Evolutionary conservation across 2,113 vertebrate species (phyloP), one percentile per base, ranked within the genome.

Genomic region (Anguilla japonica): DNA sequence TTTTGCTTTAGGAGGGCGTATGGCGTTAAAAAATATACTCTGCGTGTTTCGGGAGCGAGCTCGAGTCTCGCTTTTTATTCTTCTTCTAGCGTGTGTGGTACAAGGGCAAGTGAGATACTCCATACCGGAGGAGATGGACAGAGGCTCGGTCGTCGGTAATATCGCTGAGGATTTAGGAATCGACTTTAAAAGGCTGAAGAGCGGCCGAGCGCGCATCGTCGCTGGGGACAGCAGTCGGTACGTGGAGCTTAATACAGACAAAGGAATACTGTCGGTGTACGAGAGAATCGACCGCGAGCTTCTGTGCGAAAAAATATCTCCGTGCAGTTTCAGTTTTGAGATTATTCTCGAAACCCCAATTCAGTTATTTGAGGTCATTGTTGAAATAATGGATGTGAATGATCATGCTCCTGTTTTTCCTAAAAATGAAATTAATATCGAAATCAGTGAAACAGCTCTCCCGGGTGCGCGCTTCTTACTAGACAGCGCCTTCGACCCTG

Each of bases 291-390:
- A 92, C 89, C 11, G 91, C 53, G 90, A 93, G 41, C n/a, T 83
- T 53, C 39, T 89, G 0, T 92, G 90, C 41, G 87, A 87, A 56
- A 2, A 82, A 6, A 88, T 50, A 0, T 40, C 87, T 13, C 18
- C 83, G 11, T 93, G 91, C 39, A 40, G 84, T n/a, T 50, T 91
- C 13, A 88, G 87, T 41, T 89, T 91, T 83, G 89, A 93, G 26
- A 88, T 91, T 16, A 89, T 93, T 83, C 88, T 92, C 2, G 91
- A 92, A 60, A 93, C 89, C 67, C 92, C 91, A n/a, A 50, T 93
- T n/a, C 81, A 92, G 40, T 79, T 92, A 16, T 89, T 91, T 1
- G 89, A 88, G 57, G 84, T 91, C 34, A 86, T 67, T 53, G 79
- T 92, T 29, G 89, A 92, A 60, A 85, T 92, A 1, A 22, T 89